Evolutionary conservation across 2,888 invertebrate species (phyloP), one percentile per base, ranked within the genome.

Genomic region (Lypha dubia): DNA sequence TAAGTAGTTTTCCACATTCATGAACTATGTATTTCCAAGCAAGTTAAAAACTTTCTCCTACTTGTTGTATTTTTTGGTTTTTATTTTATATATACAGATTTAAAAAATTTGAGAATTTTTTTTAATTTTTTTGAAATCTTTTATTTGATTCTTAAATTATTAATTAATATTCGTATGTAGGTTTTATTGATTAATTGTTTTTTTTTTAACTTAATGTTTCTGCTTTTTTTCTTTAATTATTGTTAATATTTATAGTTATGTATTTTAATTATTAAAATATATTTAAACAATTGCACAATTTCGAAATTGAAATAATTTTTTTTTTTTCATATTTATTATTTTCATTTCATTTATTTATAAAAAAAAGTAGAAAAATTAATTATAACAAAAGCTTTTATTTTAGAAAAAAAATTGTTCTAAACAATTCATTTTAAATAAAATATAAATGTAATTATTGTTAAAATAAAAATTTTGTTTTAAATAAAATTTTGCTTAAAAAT

Each of bases 281-380:
- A 84, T 77, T 74, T 81, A 81, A 81, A 84, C 84, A 84, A 84
- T 84, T 84, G 84, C 84, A 84, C 84, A 84, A 84, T 81, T 84
- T 81, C 46, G 74, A 81, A 84, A 81, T 81, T 68, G 67, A 81
- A 84, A 81, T 81, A 84, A 74, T 73, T 77, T 28, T 35, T 63
- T 77, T 28, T 35, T 63, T 65, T 63, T 63, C 49, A 22, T 58
- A 22, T 74, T 70, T 8, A 53, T 76, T 77, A 56, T 58, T 71
- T 71, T 75, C n/a, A 38, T 79, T 49, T 71, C 41, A 74, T 75
- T 68, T 62, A 51, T 53, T 74, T 80, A 41, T 51, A 60, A 74
- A 68, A 68, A 75, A 63, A 62, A 58, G 46, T 58, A 44, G 24
- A 46, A 56, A 24, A 15, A 75, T 49, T 63, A 58, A 70, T 56